phyloP scores from a whole-genome alignment of 2,113 vertebrate genomes.

The Colaptes auratus region DNA sequence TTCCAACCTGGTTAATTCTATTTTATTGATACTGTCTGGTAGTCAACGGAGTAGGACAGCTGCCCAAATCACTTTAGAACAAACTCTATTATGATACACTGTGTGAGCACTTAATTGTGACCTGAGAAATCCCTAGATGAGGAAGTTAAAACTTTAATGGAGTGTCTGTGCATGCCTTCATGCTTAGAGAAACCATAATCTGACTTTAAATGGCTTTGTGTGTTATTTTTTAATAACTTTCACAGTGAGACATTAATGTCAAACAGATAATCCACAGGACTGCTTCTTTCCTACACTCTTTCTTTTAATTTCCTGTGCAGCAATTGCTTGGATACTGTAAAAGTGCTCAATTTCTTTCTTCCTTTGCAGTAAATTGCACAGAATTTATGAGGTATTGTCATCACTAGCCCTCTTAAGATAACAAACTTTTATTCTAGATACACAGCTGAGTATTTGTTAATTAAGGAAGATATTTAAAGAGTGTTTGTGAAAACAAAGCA shows the following conservation, averaged over 20 bases:
- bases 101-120: not conserved
- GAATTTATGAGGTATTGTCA: conserved; percentile 14
- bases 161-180: not conserved
- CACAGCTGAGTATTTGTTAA: conserved; percentile 25
- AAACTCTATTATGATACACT: accelerated
- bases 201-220: not conserved
- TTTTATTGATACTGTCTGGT: not conserved
- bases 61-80: not conserved
- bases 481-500: conserved; percentile 22
- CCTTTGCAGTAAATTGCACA: not conserved
- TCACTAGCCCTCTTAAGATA: not conserved
- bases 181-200: not conserved
- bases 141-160: not conserved
- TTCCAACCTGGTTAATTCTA: too few relatives aligned
- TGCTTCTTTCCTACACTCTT: not conserved
- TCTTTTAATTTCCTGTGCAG: not conserved
- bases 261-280: not conserved
- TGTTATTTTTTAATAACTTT: not conserved
- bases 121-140: not conserved
- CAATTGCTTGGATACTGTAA: not conserved
- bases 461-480: conserved; percentile 4
- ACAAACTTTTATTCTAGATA: conserved; percentile 19
- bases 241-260: not conserved
- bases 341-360: not conserved
- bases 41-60: not conserved